These are phyloP conservation scores for Spheniscus mendiculus DNA, from an alignment of 2,113 vertebrate species.

Conservation along the genomic window DNA sequence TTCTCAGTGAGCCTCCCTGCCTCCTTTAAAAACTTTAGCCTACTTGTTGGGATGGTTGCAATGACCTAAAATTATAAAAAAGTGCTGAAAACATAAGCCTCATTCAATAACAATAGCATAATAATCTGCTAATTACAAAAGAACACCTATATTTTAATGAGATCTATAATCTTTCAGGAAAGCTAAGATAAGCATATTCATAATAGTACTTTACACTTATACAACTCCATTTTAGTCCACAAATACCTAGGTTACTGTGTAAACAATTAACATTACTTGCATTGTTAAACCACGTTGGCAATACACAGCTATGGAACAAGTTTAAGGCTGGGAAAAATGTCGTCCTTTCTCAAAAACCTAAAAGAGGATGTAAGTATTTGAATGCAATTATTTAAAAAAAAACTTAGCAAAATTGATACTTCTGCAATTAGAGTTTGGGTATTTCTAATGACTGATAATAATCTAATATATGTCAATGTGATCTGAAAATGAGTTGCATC, in stretches of 20 bases:
- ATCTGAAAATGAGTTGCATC: not conserved
- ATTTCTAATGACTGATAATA: not conserved
- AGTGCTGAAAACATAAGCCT: conserved; percentile 23
- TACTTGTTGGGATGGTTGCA: conserved; percentile 90
- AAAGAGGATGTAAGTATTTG: not conserved
- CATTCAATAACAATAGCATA: not conserved
- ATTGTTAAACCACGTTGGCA: not conserved
- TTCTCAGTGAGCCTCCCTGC: conserved; percentile 92
- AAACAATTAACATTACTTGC: not conserved
- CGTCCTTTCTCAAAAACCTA: not conserved
- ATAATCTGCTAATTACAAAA: not conserved
- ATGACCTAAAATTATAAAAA: conserved; percentile 83
- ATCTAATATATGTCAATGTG: not conserved
- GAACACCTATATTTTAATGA: not conserved
- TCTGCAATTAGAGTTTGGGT: not conserved
- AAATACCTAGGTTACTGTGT: not conserved
- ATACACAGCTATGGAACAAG: not conserved
- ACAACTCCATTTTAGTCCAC: not conserved
- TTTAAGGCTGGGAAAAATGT: not conserved
- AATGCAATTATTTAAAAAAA: not conserved
- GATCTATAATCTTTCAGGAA: not conserved
- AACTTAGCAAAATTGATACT: not conserved
- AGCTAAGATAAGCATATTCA: not conserved
- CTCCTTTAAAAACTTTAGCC: conserved; percentile 92
- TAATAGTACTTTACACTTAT: not conserved